Evolutionary conservation across 2,797 vertebrate genomes (phyloP).

Genomic region (Poeciliopsis infans): DNA sequence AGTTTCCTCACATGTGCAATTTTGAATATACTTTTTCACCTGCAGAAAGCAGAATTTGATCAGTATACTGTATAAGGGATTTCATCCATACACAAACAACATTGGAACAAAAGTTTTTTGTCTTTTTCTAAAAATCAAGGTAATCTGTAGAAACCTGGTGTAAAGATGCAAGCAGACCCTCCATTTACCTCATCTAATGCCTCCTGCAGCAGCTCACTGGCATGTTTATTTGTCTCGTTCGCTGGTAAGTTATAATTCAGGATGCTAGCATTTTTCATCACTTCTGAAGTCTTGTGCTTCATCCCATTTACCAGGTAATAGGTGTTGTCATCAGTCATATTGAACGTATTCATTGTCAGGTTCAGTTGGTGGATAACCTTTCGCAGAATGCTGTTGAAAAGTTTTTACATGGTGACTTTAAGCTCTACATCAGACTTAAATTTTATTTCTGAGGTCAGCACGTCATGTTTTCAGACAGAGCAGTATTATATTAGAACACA

Average conservation of each 20-base stretch:
- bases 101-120: neutral
- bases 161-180: neutral
- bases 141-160: neutral
- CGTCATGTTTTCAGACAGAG: neutral
- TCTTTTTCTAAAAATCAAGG: neutral
- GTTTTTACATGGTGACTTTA: neutral
- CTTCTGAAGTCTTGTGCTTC: neutral
- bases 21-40: neutral
- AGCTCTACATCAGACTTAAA: neutral
- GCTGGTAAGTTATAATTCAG: neutral
- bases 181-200: constrained; percentile 11
- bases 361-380: neutral
- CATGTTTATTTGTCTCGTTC: neutral
- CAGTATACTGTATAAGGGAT: neutral
- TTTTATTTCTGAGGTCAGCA: neutral
- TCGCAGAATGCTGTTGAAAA: constrained; percentile 5
- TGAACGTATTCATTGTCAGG: neutral
- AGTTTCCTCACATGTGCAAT: neutral
- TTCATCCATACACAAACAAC: neutral
- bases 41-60: neutral
- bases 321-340: constrained; percentile 7
- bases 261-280: constrained; percentile 2
- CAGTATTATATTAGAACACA: neutral
- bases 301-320: constrained; percentile 5
- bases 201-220: neutral